phyloP scores from a whole-genome alignment of 1,140 invertebrate species.

The Bacillus rossius region DNA sequence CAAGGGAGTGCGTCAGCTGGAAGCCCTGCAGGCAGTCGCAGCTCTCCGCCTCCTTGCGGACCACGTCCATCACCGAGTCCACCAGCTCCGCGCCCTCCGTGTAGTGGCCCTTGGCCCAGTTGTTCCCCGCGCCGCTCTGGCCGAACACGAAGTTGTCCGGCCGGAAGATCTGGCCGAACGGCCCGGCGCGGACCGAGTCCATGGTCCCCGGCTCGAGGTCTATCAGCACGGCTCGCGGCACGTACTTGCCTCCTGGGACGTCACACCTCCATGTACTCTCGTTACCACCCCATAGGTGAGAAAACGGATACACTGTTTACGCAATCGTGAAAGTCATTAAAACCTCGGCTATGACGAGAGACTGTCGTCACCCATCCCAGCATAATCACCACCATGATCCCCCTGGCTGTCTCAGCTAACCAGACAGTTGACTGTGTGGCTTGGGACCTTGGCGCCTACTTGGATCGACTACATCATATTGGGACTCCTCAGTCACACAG shows the following conservation, averaged over 20 bases:
- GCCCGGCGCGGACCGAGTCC: slow-evolving; percentile 87
- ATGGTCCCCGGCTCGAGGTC: slow-evolving; percentile 94
- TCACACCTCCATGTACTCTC: too few species aligned
- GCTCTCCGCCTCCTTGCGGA: slow-evolving; percentile 55
- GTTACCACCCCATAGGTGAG: too few species aligned
- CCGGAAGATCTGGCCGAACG: slow-evolving; percentile 78
- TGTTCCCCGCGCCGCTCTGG: slow-evolving; percentile 70
- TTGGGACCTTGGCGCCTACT: too few species aligned
- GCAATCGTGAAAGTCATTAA: too few species aligned
- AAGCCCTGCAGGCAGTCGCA: slow-evolving; percentile 62
- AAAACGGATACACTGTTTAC: too few species aligned
- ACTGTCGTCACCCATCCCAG: too few species aligned
- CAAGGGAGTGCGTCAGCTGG: slow-evolving; percentile 76
- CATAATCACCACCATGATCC: too few species aligned
- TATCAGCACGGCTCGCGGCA: slow-evolving; percentile 84
- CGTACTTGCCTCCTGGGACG: slow-evolving; percentile 82
- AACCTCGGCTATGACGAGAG: too few species aligned
- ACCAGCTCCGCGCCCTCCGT: slow-evolving; percentile 82
- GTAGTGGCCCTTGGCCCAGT: slow-evolving; percentile 91
- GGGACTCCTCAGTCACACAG: too few species aligned
- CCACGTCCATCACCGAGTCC: slow-evolving; percentile 80
- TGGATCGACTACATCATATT: too few species aligned
- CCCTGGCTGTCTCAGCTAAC: too few species aligned
- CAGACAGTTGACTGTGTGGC: too few species aligned
- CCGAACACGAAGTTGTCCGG: slow-evolving; percentile 90